Evolutionary conservation across 2,113 vertebrate species (phyloP), one percentile per base, ranked within the genome.

Genomic region (Epinephelus moara): DNA sequence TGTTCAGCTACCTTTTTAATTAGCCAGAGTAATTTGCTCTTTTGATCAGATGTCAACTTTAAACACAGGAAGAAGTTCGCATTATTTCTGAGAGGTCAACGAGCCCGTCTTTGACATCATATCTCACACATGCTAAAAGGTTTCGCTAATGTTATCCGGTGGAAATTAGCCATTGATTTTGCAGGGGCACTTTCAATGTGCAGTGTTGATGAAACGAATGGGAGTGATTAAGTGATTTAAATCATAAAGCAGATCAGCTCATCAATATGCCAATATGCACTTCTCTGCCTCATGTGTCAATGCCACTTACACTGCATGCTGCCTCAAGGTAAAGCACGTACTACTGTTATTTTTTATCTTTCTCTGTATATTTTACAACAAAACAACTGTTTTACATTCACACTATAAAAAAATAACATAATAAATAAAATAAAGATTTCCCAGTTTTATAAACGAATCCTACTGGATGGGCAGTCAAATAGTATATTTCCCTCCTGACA

Each of bases 161-260:
- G 89, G 90, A 95, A 94, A 95, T 89, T 80, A 92, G 76, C 55
- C 73, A 95, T 94, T 94, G 91, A 95, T 94, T 94, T 90, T 75
- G 71, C 80, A 72, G 42, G 57, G 78, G 57, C 80, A 85, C 84
- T 87, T 59, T 42, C 68, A 59, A 91, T 94, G 71, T 79, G 71
- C 25, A 40, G 74, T 33, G 79, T 75, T 91, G 87, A 94, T 92
- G 75, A 89, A 94, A 93, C 53, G 60, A 85, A 86, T 62, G 82
- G 56, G 63, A 79, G 80, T 81, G 83, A 94, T 94, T 72, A 90
- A 93, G 87, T 72, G 88, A 72, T 92, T 89, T 89, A 84, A 82
- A 93, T 95, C 92, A 95, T 92, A 85, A 88, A 89, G 87, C 50
- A 81, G 74, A 93, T 92, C 85, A 76, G 75, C 85, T 84, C 42